Base-by-base conservation (phyloP, 2,888 invertebrate genomes). In the Choreutis nemorana region DNA sequence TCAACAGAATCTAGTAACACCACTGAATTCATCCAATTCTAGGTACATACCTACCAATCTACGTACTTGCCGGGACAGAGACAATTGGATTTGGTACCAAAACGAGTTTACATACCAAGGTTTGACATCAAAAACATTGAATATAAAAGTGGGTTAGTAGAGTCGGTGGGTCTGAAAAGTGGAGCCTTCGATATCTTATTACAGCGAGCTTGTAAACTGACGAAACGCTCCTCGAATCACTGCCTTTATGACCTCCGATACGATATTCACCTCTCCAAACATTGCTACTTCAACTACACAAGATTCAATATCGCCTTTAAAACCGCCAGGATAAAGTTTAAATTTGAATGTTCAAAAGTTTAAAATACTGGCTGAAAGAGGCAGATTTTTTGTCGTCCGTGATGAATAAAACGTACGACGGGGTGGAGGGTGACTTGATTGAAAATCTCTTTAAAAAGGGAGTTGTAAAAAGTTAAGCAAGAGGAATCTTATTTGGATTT, bases 181-280 rank as follows among this genome's bases (percentile, higher is more conserved):
- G 64, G 59, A 63, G 53, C 59, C 58, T 60, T 61, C 63, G 55
- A 66, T 65, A 67, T 66, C 66, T 63, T 65, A 67, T 67, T 67
- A 68, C 57, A 50, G 54, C 50, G 51, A 49, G 64, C 61, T 62
- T 68, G 63, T 64, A 65, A 68, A 66, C 58, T 63, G 59, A 60
- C 49, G 57, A 53, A 65, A 59, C 54, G 59, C 57, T 64, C 52
- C 50, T 54, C 56, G 58, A 63, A 64, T 66, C 63, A 66, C 65
- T 65, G 63, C 56, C 51, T 66, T 66, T 66, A 66, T 60, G 49
- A 55, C 55, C 41, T 55, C 41, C 56, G 54, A 55, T 53, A 47
- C 57, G 52, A 65, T 64, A 63, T 66, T 61, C 60, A 66, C 63
- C 61, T 61, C 55, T 45, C 46, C 41, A 46, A 54, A 55, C 44